Base-by-base conservation (phyloP, 2,797 vertebrate species). In the Ispidina picta region DNA sequence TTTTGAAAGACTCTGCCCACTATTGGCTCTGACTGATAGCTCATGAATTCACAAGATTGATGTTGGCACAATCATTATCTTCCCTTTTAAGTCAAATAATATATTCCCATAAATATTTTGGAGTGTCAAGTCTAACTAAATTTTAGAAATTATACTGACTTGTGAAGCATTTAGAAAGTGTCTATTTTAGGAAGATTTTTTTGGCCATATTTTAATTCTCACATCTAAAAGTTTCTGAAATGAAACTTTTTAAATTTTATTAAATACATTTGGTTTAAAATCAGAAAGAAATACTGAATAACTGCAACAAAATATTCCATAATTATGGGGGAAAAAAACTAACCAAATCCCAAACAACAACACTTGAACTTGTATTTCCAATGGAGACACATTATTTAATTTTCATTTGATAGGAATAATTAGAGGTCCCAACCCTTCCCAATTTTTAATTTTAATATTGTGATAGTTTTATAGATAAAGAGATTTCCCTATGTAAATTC, bases 51-150 rank as follows among this genome's bases (percentile, higher is more conserved):
- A 8, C 58, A 60, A 91, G 70, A 88, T 15, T 89, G 72, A 83
- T 65, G 35, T 59, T 94, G 87, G 75, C 79, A 92, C 26, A 29
- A 51, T 31, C 2, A 1, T 58, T 49, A 69, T 49, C 69, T 93
- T 89, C 48, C 31, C 39, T 92, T 90, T 79, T 58, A 87, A 91
- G 48, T 78, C 29, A 88, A 93, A 93, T 48, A 35, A 28, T 88
- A 73, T 85, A 90, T 95, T 56, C 31, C 56, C 11, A 68, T 83
- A 89, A 91, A 85, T 76, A 92, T 87, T 94, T 89, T 89, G 63
- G 21, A 70, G 1, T 56, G 63, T 76, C 60, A 93, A 87, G 29
- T 15, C 21, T 70, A 73, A 66, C 35, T 18, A 73, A 43, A 75
- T 65, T 66, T 81, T 39, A 65, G 56, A 89, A 87, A 89, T 72